Conservation (phyloP, 2,888 invertebrate genomes). For the Calameuta filiformis region DNA sequence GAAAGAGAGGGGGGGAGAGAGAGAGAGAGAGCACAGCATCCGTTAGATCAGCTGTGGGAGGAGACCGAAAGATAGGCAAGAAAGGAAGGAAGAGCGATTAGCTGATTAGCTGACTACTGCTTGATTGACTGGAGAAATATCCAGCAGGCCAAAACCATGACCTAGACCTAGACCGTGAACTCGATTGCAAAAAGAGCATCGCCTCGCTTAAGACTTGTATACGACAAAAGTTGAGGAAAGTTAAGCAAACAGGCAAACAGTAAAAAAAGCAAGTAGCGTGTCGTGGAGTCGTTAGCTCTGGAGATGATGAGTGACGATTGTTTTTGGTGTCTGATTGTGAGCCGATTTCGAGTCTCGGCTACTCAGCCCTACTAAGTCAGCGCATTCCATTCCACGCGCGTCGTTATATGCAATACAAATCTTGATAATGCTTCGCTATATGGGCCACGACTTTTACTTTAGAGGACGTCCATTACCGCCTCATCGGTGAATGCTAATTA, state of each 20-base stretch:
- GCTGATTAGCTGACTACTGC: too few relatives aligned
- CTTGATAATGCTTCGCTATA: constrained; percentile 14
- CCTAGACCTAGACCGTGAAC: constrained; percentile 19
- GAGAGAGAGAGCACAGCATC: too few relatives aligned
- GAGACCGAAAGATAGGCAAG: too few relatives aligned
- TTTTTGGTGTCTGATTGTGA: too few relatives aligned
- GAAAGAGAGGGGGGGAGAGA: too few relatives aligned
- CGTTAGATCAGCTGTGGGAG: too few relatives aligned
- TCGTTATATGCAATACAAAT: constrained; percentile 12
- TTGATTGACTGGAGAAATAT: too few relatives aligned
- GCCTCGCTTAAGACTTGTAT: constrained; percentile 19
- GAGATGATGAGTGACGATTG: too few relatives aligned
- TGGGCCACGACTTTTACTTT: constrained; percentile 15
- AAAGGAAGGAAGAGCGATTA: too few relatives aligned
- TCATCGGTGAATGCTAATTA: constrained; percentile 4
- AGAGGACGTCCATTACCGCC: constrained; percentile 3
- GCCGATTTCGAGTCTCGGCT: too few relatives aligned
- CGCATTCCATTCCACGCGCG: constrained; percentile 18
- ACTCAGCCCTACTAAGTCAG: constrained; percentile 7
- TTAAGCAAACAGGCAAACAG: background rate
- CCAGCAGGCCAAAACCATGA: background rate
- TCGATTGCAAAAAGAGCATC: background rate
- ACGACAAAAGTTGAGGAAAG: constrained; percentile 28
- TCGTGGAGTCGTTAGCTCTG: constrained; percentile 10
- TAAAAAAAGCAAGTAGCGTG: background rate